These are phyloP conservation scores for Boloria selene DNA, from an alignment of 2,888 invertebrate genomes.

Conservation along the genomic window DNA sequence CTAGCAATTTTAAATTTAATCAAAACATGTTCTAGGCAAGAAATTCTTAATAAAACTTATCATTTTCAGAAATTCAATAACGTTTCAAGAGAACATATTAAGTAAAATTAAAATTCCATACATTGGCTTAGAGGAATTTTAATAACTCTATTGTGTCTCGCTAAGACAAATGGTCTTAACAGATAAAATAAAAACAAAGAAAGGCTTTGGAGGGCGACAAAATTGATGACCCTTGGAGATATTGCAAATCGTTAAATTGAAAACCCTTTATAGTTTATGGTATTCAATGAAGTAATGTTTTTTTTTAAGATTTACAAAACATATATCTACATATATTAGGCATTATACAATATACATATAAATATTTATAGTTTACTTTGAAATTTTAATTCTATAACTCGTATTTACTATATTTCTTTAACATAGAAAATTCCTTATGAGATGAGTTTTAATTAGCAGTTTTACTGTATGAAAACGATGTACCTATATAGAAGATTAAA, in stretches of 20 bases:
- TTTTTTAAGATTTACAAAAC: too few species aligned
- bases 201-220: neutral
- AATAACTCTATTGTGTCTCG: conserved; percentile 26
- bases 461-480: too few species aligned
- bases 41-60: neutral
- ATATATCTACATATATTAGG: neutral
- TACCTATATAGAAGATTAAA: too few species aligned
- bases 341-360: too few species aligned
- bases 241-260: too few species aligned
- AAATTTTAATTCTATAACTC: too few species aligned
- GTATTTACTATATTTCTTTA: neutral
- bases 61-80: conserved; percentile 3
- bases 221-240: conserved; percentile 9
- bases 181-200: conserved; percentile 6
- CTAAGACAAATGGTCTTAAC: neutral
- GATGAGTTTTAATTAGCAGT: too few species aligned
- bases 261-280: too few species aligned
- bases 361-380: too few species aligned
- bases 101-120: conserved; percentile 24
- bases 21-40: neutral
- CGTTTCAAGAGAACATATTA: conserved; percentile 8
- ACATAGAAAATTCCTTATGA: too few species aligned
- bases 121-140: conserved; percentile 11
- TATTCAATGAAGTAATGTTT: too few species aligned
- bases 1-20: too few species aligned